Base-by-base conservation (phyloP, 1,140 invertebrate species). In the Macrocentrus cingulum region DNA sequence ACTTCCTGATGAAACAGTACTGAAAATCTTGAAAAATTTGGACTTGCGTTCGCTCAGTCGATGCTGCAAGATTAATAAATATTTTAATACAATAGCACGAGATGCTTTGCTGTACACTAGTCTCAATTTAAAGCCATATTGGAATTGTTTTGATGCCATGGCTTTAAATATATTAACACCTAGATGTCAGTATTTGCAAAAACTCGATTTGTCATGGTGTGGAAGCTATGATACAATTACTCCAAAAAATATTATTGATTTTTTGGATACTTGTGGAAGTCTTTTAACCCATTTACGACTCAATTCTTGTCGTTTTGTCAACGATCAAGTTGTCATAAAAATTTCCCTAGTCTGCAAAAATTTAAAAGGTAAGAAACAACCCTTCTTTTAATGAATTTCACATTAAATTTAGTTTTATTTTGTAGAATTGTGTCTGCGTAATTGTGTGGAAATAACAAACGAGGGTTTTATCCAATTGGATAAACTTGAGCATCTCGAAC, bases 151-250 rank as follows among this genome's bases (percentile, higher is more conserved):
- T 36, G 76, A 84, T 63, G 76, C 82, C 23, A 66, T 68, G 61
- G 86, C 81, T 20, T 69, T 89, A 41, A 67, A 79, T 42, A 77
- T 64, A 63, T 74, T 88, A 25, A 65, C 71, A 13, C 60, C 66
- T 9, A 80, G 87, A 56, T 90, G 89, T 72, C 83, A 84, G 59
- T 85, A 85, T 71, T 74, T 94, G 11, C 87, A 88, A 65, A 87
- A 87, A 73, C 67, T 95, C 9, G 91, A 94, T 80, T 71, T 95
- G 0, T 93, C 91, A 0, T 95, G 92, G 92, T 94, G 91, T 75
- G 90, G 90, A n/a, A 87, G 84, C 59, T 86, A 91, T 69, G 78
- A 82, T 46, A 82, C 82, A 59, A 83, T 89, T 51, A 79, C 80
- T 19, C 67, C 83, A 45, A 61, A 80, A 63, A 77, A 82, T 59